Evolutionary conservation across 2,888 invertebrate species (phyloP).

Genomic region (Hyposoter dolosus): DNA sequence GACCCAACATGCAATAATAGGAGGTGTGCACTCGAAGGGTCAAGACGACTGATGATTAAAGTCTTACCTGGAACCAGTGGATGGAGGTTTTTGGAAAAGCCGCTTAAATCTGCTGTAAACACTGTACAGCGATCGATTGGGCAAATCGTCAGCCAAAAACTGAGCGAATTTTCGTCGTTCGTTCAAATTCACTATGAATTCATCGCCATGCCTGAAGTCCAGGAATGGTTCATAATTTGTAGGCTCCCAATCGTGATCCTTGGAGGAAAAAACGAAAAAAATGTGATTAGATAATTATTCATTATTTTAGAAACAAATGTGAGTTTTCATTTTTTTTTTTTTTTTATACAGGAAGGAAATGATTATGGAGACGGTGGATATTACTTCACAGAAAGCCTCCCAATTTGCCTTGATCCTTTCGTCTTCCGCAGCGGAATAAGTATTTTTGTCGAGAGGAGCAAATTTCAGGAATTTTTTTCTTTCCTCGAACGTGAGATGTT

Average conservation of each 20-base stretch:
- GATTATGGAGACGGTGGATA: background rate
- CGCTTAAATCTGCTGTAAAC: slow-evolving; percentile 76
- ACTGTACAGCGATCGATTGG: slow-evolving; percentile 75
- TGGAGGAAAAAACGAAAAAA: slow-evolving; percentile 2
- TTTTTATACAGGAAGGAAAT: background rate
- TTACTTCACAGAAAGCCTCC: slow-evolving; percentile 79
- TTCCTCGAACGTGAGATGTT: slow-evolving; percentile 64
- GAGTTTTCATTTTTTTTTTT: background rate
- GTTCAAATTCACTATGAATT: slow-evolving; percentile 60
- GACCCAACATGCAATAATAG: background rate
- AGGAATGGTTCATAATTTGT: slow-evolving; percentile 74
- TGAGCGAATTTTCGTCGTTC: slow-evolving; percentile 77
- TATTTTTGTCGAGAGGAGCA: slow-evolving; percentile 73
- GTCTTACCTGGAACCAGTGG: slow-evolving; percentile 25
- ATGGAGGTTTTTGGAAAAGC: slow-evolving; percentile 61
- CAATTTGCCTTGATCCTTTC: slow-evolving; percentile 77
- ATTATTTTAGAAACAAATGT: background rate
- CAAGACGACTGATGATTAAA: background rate
- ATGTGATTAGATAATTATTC: background rate
- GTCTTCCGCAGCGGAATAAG: slow-evolving; percentile 75
- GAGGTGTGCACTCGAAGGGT: too few species aligned
- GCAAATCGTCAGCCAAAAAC: slow-evolving; percentile 78
- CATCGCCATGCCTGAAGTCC: slow-evolving; percentile 61
- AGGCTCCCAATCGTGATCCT: slow-evolving; percentile 79
- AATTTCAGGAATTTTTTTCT: slow-evolving; percentile 72